A percentile compares a stretch with the other conserved stretches of the same genome.
These are phyloP conservation scores for Daktulosphaira vitifoliae DNA, from an alignment of 1,140 invertebrate genomes.

Conservation along the genomic window DNA sequence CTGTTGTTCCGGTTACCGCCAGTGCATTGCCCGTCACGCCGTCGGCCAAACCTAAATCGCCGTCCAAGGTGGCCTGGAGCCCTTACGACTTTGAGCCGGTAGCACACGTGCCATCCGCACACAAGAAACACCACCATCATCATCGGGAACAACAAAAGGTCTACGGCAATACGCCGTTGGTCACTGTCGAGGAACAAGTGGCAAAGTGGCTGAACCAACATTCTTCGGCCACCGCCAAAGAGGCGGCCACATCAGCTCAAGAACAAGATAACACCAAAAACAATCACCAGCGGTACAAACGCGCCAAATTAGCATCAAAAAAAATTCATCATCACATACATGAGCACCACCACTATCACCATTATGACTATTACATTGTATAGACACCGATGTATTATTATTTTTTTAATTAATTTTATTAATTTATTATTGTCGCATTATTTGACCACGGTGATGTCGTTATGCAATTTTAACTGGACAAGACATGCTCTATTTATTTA, in stretches of 20 bases:
- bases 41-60: background rate
- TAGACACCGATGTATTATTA: background rate
- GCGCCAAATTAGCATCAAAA: constrained; percentile 19
- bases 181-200: background rate
- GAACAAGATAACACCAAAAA: constrained; percentile 20
- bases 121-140: background rate
- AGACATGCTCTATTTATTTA: constrained; percentile 4
- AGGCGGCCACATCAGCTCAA: background rate
- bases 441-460: no score
- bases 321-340: constrained; percentile 24
- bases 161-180: background rate
- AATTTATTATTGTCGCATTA: no score
- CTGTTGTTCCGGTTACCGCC: no score
- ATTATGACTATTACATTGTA: constrained; percentile 13
- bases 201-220: background rate
- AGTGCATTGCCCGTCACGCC: background rate
- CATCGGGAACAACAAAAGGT: background rate
- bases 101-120: background rate
- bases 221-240: background rate
- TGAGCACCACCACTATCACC: constrained; percentile 29
- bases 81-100: constrained; percentile 21
- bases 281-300: constrained; percentile 17
- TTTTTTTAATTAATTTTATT: no score
- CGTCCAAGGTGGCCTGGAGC: constrained; percentile 18
- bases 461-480: no score